Evolutionary conservation across 2,797 vertebrate species (phyloP).

Genomic region (Pantherophis vulpinus): DNA sequence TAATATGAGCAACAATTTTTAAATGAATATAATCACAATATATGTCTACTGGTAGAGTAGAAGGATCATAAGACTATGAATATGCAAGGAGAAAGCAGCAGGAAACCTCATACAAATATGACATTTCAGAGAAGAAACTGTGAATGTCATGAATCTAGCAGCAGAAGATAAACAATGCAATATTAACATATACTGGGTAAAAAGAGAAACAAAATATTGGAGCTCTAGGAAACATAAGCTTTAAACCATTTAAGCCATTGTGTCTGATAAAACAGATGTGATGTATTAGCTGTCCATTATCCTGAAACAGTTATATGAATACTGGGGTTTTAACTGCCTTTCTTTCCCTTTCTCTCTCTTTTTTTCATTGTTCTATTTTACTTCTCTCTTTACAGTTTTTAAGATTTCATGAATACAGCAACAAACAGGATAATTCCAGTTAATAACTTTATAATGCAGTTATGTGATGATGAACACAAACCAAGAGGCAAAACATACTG

Average conservation of each 20-base stretch:
- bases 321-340: background rate
- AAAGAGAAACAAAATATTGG: background rate
- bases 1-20: slow-evolving; percentile 8
- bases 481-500: background rate
- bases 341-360: background rate
- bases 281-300: background rate
- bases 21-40: slow-evolving; percentile 25
- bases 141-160: slow-evolving; percentile 19
- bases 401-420: background rate
- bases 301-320: background rate
- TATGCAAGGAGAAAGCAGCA: slow-evolving; percentile 29
- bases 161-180: slow-evolving; percentile 9
- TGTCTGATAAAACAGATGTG: background rate
- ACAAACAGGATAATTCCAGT: background rate
- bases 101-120: slow-evolving; percentile 22
- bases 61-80: slow-evolving; percentile 23
- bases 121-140: slow-evolving; percentile 16
- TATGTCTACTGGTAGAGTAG: background rate
- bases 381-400: background rate
- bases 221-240: background rate
- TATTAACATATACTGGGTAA: background rate
- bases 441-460: background rate
- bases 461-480: background rate
- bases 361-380: background rate
- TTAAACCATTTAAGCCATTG: background rate